Base-by-base conservation (phyloP, 2,113 vertebrate genomes). In the Phrynosoma platyrhinos region DNA sequence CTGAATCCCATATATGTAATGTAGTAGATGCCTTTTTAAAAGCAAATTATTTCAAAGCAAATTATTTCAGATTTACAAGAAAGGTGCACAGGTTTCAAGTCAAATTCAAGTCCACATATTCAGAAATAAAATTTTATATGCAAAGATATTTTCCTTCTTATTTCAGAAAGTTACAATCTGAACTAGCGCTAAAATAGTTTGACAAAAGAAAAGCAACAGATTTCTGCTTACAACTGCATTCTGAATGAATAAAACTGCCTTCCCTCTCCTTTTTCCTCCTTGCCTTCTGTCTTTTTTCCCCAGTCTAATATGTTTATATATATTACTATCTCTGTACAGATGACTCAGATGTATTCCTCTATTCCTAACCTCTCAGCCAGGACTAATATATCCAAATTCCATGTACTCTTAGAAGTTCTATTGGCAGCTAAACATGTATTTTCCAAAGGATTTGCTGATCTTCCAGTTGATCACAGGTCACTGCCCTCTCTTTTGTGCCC, bases 381-480 rank as follows among this genome's bases (percentile, higher is more conserved):
- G 62, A 66, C 80, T 47, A 68, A 82, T 82, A 66, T 36, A 9
- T 27, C 30, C 52, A 32, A 20, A 79, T 79, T 18, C 68, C 90
- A 53, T 87, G 52, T 89, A 74, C 55, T 69, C 47, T 64, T 27
- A 42, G 78, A 85, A 90, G 32, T 52, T 89, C 58, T 88, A 84
- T 36, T 76, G 62, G 25, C 58, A 90, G 86, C 87, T 87, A 9
- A 92, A 14, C 71, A 5, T 90, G 30, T 36, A 66, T 23, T 32
- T 81, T 20, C 77, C 83, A 94, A 93, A 12, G 64, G 23, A 93
- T 5, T 84, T 86, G 84, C 92, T 87, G 30, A 86, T 53, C 75
- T 68, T 10, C 9, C 72, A 52, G 23, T 68, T 83, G 20, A 83
- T 47, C 40, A 18, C 4, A 83, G 36, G 16, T 52, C 62, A 68